Percentiles rank a stretch among this genome's conserved stretches.
Conservation (phyloP, 2,113 vertebrate species). For the Corythornis madagascariensis region DNA sequence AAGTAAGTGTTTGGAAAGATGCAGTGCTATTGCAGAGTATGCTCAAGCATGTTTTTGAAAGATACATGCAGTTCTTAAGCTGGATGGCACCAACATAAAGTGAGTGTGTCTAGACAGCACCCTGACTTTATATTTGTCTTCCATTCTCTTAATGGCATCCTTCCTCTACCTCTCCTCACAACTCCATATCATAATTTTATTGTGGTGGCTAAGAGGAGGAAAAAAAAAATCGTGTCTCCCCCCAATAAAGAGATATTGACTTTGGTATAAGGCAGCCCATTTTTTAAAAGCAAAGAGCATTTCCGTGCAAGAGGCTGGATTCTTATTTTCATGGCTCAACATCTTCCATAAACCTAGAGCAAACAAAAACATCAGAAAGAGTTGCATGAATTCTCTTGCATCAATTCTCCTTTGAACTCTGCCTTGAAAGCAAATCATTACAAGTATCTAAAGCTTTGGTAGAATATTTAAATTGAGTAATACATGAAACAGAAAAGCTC, state of each 20-base stretch:
- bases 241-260: slow-evolving; percentile 10
- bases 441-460: neutral
- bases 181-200: neutral
- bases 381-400: neutral
- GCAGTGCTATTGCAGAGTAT: neutral
- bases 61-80: slow-evolving; percentile 1
- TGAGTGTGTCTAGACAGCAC: neutral
- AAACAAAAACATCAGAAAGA: neutral
- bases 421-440: neutral
- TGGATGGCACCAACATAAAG: neutral
- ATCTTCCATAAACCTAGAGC: neutral
- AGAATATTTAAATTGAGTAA: neutral
- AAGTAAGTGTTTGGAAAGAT: neutral
- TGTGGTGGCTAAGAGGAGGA: neutral
- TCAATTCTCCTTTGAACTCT: neutral
- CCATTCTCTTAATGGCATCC: neutral
- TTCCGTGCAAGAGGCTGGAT: neutral
- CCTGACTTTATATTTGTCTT: neutral
- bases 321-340: neutral
- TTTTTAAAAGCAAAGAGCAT: slow-evolving; percentile 9
- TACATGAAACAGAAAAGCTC: neutral
- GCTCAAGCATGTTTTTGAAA: neutral
- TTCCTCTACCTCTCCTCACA: neutral
- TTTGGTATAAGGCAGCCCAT: slow-evolving; percentile 7
- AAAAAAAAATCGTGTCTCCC: neutral